Base-by-base conservation (phyloP, 53 echinoderm and acorn worm species). In the Hippasteria phrygiana region DNA sequence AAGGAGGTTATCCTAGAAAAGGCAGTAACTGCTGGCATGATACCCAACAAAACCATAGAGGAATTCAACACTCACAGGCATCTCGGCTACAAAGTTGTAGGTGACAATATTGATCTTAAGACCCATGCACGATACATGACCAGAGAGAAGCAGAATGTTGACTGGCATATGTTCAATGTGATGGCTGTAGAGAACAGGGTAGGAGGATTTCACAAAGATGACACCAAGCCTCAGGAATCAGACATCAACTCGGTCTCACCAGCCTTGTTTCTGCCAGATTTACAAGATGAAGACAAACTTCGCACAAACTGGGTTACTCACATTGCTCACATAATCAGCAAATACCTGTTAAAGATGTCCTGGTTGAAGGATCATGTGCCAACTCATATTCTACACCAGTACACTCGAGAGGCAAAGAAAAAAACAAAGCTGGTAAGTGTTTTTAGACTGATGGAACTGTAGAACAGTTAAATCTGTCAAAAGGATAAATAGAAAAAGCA, bases 91-190 rank as follows among this genome's bases (percentile, higher is more conserved):
- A 71, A 71, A 45, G 31, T 84, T n/a, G 62, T 88, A 10, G 75
- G 83, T 41, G 83, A 90, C 64, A 90, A 90, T 74, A 62, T 74
- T 33, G 74, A 90, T 45, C 72, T 90, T 22, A 55, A 43, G 27
- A 55, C 51, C 10, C 71, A 83, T 53, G 90, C 80, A 20, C 48
- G 75, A 16, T 80, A 90, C 82, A 90, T 83, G 90, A 77, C 77
- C 32, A 80, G 50, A 18, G 43, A 63, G 13, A 66, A 65, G 11
- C 90, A 90, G 39, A 71, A 82, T 69, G 64, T 48, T 31, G 83
- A 90, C 83, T 55, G 67, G 56, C 90, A 90, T 37, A 72, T 90
- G 73, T 90, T 82, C 35, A 80, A 83, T 46, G 32, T 90, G 42
- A 77, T 90, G 71, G 83, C 62, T 35, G 81, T 82, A 24, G 46